Evolutionary conservation across 2,888 invertebrate species (phyloP).

Genomic region (Tipula lateralis): DNA sequence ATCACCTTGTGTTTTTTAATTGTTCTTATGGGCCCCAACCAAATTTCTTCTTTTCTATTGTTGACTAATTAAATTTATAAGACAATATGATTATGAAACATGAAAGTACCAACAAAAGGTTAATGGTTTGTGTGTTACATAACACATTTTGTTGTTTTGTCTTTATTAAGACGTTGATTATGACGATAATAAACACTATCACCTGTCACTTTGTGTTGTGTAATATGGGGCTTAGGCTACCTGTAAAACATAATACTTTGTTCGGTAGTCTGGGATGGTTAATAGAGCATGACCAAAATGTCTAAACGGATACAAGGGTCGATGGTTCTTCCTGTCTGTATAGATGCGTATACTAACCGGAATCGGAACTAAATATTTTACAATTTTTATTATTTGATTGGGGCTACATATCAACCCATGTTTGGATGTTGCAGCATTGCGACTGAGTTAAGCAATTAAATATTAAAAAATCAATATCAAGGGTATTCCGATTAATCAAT

Average conservation of each 20-base stretch:
- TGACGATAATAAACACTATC: not conserved
- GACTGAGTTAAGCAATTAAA: not conserved
- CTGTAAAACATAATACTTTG: no score
- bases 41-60: not conserved
- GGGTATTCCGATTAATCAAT: not conserved
- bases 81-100: not conserved
- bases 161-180: not conserved
- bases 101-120: conserved; percentile 11
- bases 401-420: not conserved
- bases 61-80: not conserved
- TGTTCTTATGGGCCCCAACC: not conserved
- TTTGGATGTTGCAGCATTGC: no score
- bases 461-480: no score
- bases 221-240: not conserved
- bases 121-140: not conserved
- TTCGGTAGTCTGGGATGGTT: not conserved
- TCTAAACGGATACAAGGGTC: not conserved
- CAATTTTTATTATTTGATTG: not conserved
- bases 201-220: not conserved
- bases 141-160: not conserved
- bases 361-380: not conserved
- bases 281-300: not conserved
- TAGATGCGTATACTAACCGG: not conserved
- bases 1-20: not conserved
- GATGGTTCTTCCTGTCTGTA: no score